phyloP scores from a whole-genome alignment of 2,113 vertebrate species.

The Pao palembangensis region DNA sequence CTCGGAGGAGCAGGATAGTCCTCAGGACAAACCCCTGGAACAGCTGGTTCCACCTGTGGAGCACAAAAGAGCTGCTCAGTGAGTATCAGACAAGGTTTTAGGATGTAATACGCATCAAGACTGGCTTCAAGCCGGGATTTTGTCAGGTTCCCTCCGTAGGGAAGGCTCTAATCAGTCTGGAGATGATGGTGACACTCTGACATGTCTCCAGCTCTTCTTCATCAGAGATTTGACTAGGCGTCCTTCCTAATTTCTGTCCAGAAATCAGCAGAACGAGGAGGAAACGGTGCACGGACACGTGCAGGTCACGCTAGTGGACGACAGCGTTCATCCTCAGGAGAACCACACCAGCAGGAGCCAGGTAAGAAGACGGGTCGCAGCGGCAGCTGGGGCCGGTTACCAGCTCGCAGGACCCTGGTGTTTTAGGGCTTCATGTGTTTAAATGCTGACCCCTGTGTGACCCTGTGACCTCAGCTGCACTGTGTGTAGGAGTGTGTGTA shows the following conservation, averaged over 20 bases:
- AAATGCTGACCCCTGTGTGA: conserved; percentile 18
- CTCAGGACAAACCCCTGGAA: conserved; percentile 23
- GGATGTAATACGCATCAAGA: background rate
- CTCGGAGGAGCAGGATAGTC: conserved; percentile 17
- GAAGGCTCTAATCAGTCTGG: too few species aligned
- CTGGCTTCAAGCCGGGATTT: too few species aligned
- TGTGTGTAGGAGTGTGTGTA: background rate
- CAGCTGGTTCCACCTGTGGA: conserved; percentile 10
- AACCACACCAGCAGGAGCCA: conserved; percentile 14
- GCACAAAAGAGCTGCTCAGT: conserved; percentile 14
- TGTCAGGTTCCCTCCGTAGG: too few species aligned
- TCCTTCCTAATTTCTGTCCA: background rate
- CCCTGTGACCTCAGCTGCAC: conserved; percentile 2
- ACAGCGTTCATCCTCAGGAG: conserved; percentile 9
- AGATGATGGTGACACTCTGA: too few species aligned
- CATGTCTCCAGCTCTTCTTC: too few species aligned
- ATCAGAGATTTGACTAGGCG: background rate
- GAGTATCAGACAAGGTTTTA: conserved; percentile 1
- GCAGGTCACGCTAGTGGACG: conserved; percentile 23
- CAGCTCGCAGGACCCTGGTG: too few species aligned
- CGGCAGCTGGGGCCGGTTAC: background rate
- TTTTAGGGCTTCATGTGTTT: conserved; percentile 6
- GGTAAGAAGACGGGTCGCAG: conserved; percentile 47
- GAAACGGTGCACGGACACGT: conserved; percentile 14
- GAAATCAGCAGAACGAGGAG: conserved; percentile 25